Evolutionary conservation across 2,797 vertebrate genomes (phyloP).

Genomic region (Tolypeutes matacus): DNA sequence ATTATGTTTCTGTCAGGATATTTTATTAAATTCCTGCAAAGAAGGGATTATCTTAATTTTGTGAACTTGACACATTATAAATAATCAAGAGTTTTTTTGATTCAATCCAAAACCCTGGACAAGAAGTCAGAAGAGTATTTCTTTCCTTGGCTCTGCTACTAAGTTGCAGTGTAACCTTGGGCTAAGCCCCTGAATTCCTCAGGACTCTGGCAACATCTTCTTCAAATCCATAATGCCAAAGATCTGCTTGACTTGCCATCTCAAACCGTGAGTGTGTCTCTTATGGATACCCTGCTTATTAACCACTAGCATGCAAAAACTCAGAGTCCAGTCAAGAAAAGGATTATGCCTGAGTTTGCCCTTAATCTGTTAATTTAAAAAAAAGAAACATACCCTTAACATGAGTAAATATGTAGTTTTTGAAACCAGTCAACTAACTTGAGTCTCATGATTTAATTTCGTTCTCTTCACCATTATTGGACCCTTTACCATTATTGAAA

Average conservation of each 20-base stretch:
- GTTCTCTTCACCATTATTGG: neutral
- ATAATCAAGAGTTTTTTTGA: neutral
- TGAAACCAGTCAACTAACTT: neutral
- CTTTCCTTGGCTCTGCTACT: neutral
- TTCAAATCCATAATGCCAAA: neutral
- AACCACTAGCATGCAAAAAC: neutral
- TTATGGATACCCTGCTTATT: neutral
- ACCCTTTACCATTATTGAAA: neutral
- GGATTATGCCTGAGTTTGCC: neutral
- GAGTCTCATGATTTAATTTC: neutral
- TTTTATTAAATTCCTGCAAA: neutral
- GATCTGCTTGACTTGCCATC: neutral
- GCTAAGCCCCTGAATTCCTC: neutral
- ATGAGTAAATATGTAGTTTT: neutral
- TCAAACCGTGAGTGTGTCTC: neutral
- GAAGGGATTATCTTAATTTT: slow-evolving; percentile 14
- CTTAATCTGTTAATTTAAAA: neutral
- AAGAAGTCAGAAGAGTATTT: neutral
- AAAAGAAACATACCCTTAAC: neutral
- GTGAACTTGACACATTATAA: neutral
- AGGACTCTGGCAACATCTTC: neutral
- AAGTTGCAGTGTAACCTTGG: neutral
- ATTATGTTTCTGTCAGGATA: neutral
- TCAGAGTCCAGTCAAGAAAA: neutral
- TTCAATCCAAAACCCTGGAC: neutral